phyloP scores from a whole-genome alignment of 1,140 invertebrate genomes.

The Hyposmocoma kahamanoa region DNA sequence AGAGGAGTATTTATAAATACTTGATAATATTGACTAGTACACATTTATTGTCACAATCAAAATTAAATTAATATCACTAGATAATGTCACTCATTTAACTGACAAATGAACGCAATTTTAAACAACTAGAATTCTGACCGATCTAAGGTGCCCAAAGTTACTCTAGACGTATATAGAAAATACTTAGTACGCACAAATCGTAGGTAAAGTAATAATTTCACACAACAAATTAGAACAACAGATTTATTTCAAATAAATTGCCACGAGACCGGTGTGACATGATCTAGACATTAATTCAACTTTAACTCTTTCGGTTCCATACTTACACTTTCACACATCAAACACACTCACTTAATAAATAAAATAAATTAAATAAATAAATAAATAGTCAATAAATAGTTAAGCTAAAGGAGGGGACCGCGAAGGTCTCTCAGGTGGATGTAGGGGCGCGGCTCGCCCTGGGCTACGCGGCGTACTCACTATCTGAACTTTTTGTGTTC shows the following conservation, averaged over 20 bases:
- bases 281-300: conserved; percentile 73
- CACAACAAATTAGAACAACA: conserved; percentile 66
- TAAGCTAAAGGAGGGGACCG: conserved; percentile 66
- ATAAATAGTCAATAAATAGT: conserved; percentile 74
- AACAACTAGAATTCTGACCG: conserved; percentile 64
- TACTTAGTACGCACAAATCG: conserved; percentile 43
- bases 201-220: conserved; percentile 59
- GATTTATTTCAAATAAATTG: conserved; percentile 72
- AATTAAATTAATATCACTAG: conserved; percentile 73
- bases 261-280: conserved; percentile 70
- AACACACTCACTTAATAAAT: conserved; percentile 71
- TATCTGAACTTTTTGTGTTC: conserved; percentile 74
- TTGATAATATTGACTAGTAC: conserved; percentile 63
- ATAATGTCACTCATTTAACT: conserved; percentile 69
- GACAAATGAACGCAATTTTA: conserved; percentile 26
- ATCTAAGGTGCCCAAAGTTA: conserved; percentile 19
- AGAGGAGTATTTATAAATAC: conserved; percentile 47
- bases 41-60: conserved; percentile 52
- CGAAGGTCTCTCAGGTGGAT: conserved; percentile 61
- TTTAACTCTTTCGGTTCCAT: conserved; percentile 57
- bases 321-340: conserved; percentile 67
- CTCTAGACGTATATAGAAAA: not conserved
- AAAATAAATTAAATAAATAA: conserved; percentile 70
- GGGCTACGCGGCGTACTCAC: conserved; percentile 42
- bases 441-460: conserved; percentile 38